Evolutionary conservation across 2,888 invertebrate genomes (phyloP).

Genomic region (Zonitis immaculata): DNA sequence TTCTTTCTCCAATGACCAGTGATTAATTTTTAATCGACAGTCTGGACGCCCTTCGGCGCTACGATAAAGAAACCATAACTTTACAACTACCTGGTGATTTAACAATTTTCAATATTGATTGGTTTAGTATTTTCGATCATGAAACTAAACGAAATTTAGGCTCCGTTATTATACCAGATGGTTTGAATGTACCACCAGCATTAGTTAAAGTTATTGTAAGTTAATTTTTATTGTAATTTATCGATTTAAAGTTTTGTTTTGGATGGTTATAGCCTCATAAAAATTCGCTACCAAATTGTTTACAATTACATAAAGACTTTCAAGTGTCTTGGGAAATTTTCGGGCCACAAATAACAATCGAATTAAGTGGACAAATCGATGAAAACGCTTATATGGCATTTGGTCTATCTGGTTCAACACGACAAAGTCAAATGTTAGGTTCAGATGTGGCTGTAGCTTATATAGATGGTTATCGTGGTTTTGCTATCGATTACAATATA

Average conservation of each 20-base stretch:
- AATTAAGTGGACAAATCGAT: constrained; percentile 71
- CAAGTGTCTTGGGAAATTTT: constrained; percentile 89
- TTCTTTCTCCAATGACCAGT: too few species aligned
- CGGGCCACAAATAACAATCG: constrained; percentile 80
- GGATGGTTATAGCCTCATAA: constrained; percentile 51
- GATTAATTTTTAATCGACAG: constrained; percentile 46
- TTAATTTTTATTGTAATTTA: constrained; percentile 1
- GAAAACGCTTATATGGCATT: constrained; percentile 84
- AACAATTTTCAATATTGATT: constrained; percentile 76
- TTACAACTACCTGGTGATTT: constrained; percentile 76
- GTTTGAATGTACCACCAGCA: constrained; percentile 84
- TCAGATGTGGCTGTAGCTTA: constrained; percentile 78
- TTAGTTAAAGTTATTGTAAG: constrained; percentile 57
- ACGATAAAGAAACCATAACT: constrained; percentile 67
- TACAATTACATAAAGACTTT: constrained; percentile 77
- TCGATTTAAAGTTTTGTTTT: background rate
- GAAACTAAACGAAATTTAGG: constrained; percentile 64
- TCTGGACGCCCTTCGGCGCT: constrained; percentile 71
- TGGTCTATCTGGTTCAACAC: constrained; percentile 74
- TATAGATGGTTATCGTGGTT: constrained; percentile 67
- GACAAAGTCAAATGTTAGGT: constrained; percentile 73
- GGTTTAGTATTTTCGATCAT: constrained; percentile 77
- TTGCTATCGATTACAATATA: constrained; percentile 78
- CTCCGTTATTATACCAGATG: constrained; percentile 72
- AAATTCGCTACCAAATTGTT: constrained; percentile 72